Conservation (phyloP, 2,113 vertebrate genomes). For the Entelurus aequoreus region DNA sequence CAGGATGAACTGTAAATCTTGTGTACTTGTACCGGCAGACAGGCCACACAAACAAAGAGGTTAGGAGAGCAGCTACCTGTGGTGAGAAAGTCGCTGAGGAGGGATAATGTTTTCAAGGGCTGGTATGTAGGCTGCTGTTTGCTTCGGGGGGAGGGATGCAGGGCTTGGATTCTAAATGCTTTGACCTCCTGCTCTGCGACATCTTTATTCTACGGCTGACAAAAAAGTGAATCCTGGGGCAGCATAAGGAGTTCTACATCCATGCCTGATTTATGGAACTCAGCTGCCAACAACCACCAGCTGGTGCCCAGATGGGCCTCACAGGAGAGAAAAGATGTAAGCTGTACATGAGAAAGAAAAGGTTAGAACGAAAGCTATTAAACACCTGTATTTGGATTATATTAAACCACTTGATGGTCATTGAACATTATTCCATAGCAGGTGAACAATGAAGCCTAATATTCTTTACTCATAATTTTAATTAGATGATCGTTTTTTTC, state of each 20-base stretch:
- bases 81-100: slow-evolving; percentile 39
- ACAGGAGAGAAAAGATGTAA: slow-evolving; percentile 30
- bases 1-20: slow-evolving; percentile 5
- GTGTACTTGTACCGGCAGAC: slow-evolving; percentile 8
- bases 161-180: slow-evolving; percentile 49
- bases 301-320: slow-evolving; percentile 85
- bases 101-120: slow-evolving; percentile 17
- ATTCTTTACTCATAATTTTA: too few relatives aligned
- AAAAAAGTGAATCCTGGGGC: slow-evolving; percentile 80
- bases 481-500: too few relatives aligned
- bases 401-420: too few relatives aligned
- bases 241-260: slow-evolving; percentile 77
- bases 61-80: slow-evolving; percentile 39
- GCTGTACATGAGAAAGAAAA: not conserved
- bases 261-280: slow-evolving; percentile 82
- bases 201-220: slow-evolving; percentile 96
- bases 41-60: slow-evolving; percentile 56
- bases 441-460: too few relatives aligned
- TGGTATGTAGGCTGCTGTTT: slow-evolving; percentile 25
- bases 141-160: slow-evolving; percentile 7
- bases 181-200: slow-evolving; percentile 84
- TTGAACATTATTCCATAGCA: too few relatives aligned
- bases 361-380: not conserved
- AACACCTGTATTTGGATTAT: not conserved
- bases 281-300: slow-evolving; percentile 84